Percentiles rank a stretch among this genome's conserved stretches.
Conservation (phyloP, 2,888 invertebrate genomes). For the Cotesia congregata region DNA sequence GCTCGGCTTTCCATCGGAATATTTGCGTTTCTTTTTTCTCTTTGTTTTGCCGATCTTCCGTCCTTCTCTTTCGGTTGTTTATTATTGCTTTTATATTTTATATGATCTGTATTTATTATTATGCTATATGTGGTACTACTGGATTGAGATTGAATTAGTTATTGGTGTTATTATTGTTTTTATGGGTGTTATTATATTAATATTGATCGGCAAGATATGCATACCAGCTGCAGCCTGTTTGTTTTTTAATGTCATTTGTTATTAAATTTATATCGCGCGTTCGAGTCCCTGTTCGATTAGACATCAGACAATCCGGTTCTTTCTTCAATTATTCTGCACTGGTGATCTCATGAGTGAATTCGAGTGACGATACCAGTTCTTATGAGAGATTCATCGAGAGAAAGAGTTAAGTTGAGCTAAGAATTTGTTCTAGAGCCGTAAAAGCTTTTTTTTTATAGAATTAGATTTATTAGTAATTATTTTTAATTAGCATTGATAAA, state of each 20-base stretch:
- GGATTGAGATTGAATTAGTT: too few species aligned
- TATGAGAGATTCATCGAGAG: too few species aligned
- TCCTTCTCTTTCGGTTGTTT: background rate
- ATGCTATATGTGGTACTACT: too few species aligned
- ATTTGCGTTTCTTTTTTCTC: slow-evolving; percentile 7
- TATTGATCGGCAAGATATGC: slow-evolving; percentile 11
- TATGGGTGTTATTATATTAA: background rate
- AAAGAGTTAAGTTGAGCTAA: too few species aligned
- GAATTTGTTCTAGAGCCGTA: too few species aligned
- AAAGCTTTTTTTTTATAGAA: too few species aligned
- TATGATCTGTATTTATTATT: too few species aligned
- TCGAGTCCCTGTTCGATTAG: slow-evolving; percentile 16
- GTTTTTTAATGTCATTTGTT: slow-evolving; percentile 13
- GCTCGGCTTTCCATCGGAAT: background rate
- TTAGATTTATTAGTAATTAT: too few species aligned
- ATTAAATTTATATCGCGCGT: slow-evolving; percentile 15
- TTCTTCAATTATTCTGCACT: background rate
- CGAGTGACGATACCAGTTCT: background rate
- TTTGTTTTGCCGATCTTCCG: background rate
- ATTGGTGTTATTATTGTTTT: background rate
- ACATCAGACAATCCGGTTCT: slow-evolving; percentile 28
- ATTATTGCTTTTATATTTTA: background rate
- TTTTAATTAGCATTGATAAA: too few species aligned
- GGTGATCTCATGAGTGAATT: too few species aligned
- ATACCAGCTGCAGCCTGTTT: slow-evolving; percentile 31